Percentiles rank a stretch among this genome's conserved stretches.
Conservation (phyloP, 2,888 invertebrate genomes). For the Acanthosepion esculentum region DNA sequence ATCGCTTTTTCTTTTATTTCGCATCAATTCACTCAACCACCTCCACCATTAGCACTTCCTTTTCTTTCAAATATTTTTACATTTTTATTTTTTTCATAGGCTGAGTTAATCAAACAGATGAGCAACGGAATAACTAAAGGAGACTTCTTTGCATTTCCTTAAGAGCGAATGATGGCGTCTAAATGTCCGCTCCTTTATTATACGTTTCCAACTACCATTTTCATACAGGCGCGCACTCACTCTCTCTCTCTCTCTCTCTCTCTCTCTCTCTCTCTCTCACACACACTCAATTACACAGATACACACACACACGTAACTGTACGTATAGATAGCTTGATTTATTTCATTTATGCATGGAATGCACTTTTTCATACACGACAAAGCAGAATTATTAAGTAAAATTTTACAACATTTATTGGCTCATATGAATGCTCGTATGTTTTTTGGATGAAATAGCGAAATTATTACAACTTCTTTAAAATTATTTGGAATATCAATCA, state of each 20-base stretch:
- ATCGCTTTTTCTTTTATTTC: not conserved
- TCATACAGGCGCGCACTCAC: not conserved
- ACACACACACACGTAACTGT: not conserved
- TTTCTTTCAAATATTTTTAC: not conserved
- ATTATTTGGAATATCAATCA: too few species aligned
- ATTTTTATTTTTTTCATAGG: not conserved
- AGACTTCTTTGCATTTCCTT: conserved; percentile 13
- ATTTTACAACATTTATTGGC: too few species aligned
- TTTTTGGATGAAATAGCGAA: not conserved
- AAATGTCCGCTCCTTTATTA: conserved; percentile 9
- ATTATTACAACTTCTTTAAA: too few species aligned
- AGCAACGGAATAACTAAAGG: not conserved
- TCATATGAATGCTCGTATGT: not conserved
- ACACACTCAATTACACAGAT: not conserved
- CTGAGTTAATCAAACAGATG: not conserved
- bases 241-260: not conserved
- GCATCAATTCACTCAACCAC: not conserved
- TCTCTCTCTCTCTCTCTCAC: not conserved
- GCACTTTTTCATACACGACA: not conserved
- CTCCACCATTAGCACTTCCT: not conserved
- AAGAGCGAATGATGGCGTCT: conserved; percentile 5
- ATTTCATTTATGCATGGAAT: not conserved
- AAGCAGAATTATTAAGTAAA: too few species aligned
- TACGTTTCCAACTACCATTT: not conserved
- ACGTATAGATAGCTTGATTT: not conserved